phyloP scores from a whole-genome alignment of 2,113 vertebrate genomes.

The Psammodynastes pulverulentus region DNA sequence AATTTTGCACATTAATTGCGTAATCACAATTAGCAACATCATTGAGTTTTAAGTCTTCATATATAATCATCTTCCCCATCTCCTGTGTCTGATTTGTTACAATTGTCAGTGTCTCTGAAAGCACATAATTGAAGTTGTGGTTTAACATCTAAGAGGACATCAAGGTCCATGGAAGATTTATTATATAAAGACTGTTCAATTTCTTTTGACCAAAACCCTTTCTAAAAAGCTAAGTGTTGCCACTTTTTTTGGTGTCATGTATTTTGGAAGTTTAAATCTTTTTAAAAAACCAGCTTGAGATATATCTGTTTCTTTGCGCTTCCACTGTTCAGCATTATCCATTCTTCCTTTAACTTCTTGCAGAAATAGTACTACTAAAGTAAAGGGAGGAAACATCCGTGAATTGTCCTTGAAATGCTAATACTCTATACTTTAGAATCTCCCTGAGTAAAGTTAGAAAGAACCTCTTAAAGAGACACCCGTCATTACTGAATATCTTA shows the following conservation, averaged over 20 bases:
- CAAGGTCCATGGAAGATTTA: not conserved
- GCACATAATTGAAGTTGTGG: not conserved
- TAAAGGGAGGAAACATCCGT: not conserved
- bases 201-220: not conserved
- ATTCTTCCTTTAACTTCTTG: not conserved
- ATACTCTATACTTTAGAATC: not conserved
- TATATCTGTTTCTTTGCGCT: not conserved
- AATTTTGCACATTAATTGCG: not conserved
- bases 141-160: not conserved
- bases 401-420: slow-evolving; percentile 5
- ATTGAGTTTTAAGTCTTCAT: not conserved
- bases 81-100: not conserved
- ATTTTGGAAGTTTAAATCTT: not conserved
- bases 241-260: no score
- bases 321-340: not conserved
- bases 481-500: not conserved
- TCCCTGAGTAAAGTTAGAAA: not conserved
- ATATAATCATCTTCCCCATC: not conserved
- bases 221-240: not conserved
- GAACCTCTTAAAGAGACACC: not conserved
- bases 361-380: not conserved
- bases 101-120: not conserved
- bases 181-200: not conserved
- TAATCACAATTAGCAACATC: not conserved
- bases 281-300: not conserved